Percentiles rank a stretch among this genome's conserved stretches.
Evolutionary conservation across 2,888 invertebrate genomes (phyloP).

Genomic region (Lepidocyrtinus sp.): DNA sequence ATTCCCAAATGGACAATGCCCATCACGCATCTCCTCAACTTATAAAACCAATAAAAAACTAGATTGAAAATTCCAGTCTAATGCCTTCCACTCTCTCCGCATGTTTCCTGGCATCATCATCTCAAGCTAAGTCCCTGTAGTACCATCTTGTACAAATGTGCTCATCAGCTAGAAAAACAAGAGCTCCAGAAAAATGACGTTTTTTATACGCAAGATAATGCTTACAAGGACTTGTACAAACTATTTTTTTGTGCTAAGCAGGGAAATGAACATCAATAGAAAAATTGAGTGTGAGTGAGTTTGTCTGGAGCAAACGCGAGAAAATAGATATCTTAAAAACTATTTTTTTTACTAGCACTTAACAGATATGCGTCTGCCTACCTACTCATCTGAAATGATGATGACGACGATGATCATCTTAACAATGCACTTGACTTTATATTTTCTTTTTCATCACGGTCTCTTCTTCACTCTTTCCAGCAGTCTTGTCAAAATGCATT

Average conservation of each 20-base stretch:
- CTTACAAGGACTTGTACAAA: slow-evolving; percentile 13
- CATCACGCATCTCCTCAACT: slow-evolving; percentile 54
- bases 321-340: slow-evolving; percentile 53
- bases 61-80: slow-evolving; percentile 64
- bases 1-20: slow-evolving; percentile 62
- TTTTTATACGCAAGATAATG: slow-evolving; percentile 3
- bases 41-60: slow-evolving; percentile 63
- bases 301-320: slow-evolving; percentile 31
- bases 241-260: not conserved
- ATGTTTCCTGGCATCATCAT: slow-evolving; percentile 33
- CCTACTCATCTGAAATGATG: slow-evolving; percentile 28
- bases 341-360: slow-evolving; percentile 51
- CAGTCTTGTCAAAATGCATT: slow-evolving; percentile 62
- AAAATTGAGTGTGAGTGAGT: slow-evolving; percentile 44
- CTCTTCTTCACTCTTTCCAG: slow-evolving; percentile 42
- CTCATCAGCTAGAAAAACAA: slow-evolving; percentile 11
- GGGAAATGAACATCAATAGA: slow-evolving; percentile 54
- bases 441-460: slow-evolving; percentile 59
- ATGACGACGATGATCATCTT: slow-evolving; percentile 53
- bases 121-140: not conserved
- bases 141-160: too few relatives aligned
- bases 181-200: slow-evolving; percentile 26
- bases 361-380: slow-evolving; percentile 37
- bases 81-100: slow-evolving; percentile 54
- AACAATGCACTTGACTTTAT: slow-evolving; percentile 64